Evolutionary conservation across 2,888 invertebrate species (phyloP).

Genomic region (Synergus itoensis): DNA sequence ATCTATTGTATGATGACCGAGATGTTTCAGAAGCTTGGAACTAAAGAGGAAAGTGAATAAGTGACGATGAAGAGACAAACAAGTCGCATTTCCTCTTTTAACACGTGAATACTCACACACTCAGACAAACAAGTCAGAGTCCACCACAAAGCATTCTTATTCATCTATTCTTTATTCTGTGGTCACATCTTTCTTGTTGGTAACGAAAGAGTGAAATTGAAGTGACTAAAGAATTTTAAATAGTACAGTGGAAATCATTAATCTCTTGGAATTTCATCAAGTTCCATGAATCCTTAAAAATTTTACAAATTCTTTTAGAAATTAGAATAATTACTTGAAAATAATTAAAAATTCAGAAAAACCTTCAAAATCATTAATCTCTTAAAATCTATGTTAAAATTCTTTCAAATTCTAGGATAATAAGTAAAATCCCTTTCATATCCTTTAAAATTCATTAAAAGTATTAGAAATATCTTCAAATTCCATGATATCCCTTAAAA

Average conservation of each 20-base stretch:
- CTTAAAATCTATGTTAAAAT: too few relatives aligned
- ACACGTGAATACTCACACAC: not conserved
- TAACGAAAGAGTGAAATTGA: not conserved
- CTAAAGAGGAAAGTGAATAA: constrained; percentile 21
- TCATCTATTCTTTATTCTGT: not conserved
- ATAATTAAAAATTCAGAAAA: too few relatives aligned
- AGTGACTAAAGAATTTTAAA: not conserved
- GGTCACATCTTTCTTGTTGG: not conserved
- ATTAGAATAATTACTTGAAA: too few relatives aligned
- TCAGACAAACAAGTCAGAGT: not conserved
- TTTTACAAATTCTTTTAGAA: too few relatives aligned
- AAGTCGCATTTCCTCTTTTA: not conserved
- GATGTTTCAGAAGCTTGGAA: not conserved
- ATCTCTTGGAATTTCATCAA: too few relatives aligned
- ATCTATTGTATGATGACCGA: constrained; percentile 20
- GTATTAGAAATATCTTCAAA: too few relatives aligned
- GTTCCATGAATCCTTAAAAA: too few relatives aligned
- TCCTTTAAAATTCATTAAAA: too few relatives aligned
- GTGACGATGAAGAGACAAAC: constrained; percentile 23
- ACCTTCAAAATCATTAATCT: too few relatives aligned
- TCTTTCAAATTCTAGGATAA: too few relatives aligned
- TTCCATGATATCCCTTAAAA: too few relatives aligned
- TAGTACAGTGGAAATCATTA: not conserved
- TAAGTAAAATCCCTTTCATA: too few relatives aligned
- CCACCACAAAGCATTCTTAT: not conserved